A percentile compares a stretch with the other conserved stretches of the same genome.
These are phyloP conservation scores for Meteorus cinctellus DNA, from an alignment of 2,888 invertebrate genomes.

Conservation along the genomic window DNA sequence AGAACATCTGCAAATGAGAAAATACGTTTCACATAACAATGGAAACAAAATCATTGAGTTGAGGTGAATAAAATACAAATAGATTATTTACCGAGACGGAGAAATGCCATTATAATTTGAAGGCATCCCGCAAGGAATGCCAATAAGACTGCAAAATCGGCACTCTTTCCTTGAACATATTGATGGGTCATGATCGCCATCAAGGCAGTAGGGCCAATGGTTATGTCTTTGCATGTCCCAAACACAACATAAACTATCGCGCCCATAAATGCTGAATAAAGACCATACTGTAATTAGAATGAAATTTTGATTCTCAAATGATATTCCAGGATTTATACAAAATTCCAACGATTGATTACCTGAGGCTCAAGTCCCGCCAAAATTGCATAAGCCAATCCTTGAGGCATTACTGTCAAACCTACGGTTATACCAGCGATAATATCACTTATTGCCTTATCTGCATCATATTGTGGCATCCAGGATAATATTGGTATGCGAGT, in stretches of 20 bases:
- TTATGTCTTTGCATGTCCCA: constrained; percentile 91
- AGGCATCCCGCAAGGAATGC: constrained; percentile 89
- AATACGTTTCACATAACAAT: neutral
- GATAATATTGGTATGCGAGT: constrained; percentile 80
- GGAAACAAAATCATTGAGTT: neutral
- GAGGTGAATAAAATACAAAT: neutral
- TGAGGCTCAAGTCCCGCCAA: constrained; percentile 90
- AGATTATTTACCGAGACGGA: constrained; percentile 81
- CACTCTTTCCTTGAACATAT: constrained; percentile 81
- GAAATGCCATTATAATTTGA: constrained; percentile 86
- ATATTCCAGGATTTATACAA: no score
- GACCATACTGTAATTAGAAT: constrained; percentile 84
- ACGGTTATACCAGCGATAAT: constrained; percentile 94
- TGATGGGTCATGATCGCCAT: constrained; percentile 93
- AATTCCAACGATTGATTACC: constrained; percentile 73
- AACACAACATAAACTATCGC: constrained; percentile 93
- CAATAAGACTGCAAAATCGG: constrained; percentile 87
- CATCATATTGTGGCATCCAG: constrained; percentile 86
- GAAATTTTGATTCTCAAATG: constrained; percentile 10
- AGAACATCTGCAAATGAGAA: constrained; percentile 80
- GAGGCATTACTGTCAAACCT: constrained; percentile 93
- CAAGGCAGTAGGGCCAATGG: constrained; percentile 94
- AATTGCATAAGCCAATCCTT: constrained; percentile 93
- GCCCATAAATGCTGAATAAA: constrained; percentile 95
- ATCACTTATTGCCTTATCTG: constrained; percentile 86